phyloP scores from a whole-genome alignment of 2,797 vertebrate genomes.

The Malurus splendens region DNA sequence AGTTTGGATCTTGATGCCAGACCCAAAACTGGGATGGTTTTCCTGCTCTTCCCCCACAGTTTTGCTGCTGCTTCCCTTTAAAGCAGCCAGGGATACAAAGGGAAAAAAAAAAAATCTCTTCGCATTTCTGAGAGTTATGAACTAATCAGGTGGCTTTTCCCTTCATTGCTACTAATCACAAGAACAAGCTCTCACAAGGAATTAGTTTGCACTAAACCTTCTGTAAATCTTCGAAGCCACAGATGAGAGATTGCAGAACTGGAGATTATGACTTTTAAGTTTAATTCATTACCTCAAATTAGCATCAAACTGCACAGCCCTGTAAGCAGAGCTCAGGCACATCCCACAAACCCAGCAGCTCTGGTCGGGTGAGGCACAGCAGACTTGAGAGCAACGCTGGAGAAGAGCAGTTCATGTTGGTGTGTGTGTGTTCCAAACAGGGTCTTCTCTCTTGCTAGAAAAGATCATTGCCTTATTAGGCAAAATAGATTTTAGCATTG shows the following conservation, averaged over 20 bases:
- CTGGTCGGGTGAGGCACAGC: background rate
- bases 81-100: background rate
- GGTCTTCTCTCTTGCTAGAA: background rate
- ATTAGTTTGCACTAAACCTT: constrained; percentile 13
- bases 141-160: background rate
- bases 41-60: background rate
- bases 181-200: constrained; percentile 1
- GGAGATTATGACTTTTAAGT: constrained; percentile 49
- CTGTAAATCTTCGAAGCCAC: background rate
- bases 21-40: background rate
- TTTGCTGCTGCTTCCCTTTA: background rate
- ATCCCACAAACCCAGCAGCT: background rate
- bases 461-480: fast-evolving
- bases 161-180: background rate
- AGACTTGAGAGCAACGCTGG: background rate
- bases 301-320: background rate
- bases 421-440: fast-evolving
- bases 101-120: background rate
- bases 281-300: constrained; percentile 54
- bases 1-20: background rate
- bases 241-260: background rate
- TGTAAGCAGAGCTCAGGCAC: background rate
- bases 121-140: background rate
- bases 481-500: background rate
- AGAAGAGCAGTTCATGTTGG: fast-evolving